phyloP scores from a whole-genome alignment of 2,797 vertebrate genomes.

The Acanthornis magna region DNA sequence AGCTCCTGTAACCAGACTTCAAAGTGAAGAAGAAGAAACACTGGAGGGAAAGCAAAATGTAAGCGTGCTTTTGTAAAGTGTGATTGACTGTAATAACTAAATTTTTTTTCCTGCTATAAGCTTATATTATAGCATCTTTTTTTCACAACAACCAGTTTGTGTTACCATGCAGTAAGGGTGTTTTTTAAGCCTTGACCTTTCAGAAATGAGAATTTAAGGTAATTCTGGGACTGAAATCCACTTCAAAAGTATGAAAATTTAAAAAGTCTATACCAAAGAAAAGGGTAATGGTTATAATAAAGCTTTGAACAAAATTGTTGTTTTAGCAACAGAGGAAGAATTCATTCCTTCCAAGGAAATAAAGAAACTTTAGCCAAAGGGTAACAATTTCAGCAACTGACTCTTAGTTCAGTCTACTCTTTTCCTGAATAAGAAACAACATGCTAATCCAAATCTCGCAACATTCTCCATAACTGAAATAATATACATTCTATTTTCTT shows the following conservation, averaged over 20 bases:
- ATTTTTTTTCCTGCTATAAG: background rate
- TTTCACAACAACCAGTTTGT: background rate
- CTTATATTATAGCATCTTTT: background rate
- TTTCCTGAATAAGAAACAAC: background rate
- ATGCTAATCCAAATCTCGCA: background rate
- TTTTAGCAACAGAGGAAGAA: background rate
- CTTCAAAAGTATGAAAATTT: background rate
- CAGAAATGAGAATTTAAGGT: background rate
- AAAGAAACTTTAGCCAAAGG: background rate
- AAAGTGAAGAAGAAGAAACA: conserved; percentile 75
- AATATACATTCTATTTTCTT: background rate
- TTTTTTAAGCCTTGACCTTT: background rate
- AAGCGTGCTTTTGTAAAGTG: conserved; percentile 44
- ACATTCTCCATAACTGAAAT: background rate
- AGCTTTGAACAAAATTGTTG: background rate
- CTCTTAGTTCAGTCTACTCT: background rate
- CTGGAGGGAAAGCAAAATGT: conserved; percentile 77
- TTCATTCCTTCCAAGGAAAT: background rate
- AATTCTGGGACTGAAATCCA: background rate
- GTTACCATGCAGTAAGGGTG: background rate
- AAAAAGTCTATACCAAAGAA: background rate
- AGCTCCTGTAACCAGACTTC: conserved; percentile 80
- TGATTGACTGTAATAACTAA: background rate
- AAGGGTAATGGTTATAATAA: background rate
- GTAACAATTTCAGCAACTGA: background rate